Evolutionary conservation across 2,888 invertebrate species (phyloP).

Genomic region (Zaprionus obscuricornis): DNA sequence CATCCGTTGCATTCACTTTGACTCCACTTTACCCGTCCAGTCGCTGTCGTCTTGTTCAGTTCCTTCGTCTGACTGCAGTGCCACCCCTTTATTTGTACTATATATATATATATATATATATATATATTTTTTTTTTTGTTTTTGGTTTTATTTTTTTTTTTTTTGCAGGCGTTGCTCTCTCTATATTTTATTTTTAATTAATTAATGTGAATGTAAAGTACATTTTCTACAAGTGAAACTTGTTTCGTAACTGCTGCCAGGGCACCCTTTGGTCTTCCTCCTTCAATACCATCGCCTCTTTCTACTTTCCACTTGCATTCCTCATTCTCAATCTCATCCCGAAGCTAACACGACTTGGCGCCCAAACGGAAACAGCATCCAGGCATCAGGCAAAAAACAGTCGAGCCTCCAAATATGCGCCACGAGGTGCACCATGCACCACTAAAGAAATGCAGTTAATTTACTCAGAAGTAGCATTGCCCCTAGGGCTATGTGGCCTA

Average conservation of each 20-base stretch:
- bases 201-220: conserved; percentile 82
- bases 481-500: conserved; percentile 11
- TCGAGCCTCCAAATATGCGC: conserved; percentile 73
- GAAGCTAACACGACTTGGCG: conserved; percentile 34
- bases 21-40: conserved; percentile 3
- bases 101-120: conserved; percentile 13
- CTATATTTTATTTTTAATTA: conserved; percentile 81
- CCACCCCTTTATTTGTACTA: conserved; percentile 52
- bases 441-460: conserved; percentile 80
- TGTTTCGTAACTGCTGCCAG: conserved; percentile 68
- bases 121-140: conserved; percentile 3
- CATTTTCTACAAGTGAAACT: conserved; percentile 81
- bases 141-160: conserved; percentile 32
- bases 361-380: conserved; percentile 28
- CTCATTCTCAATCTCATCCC: neutral
- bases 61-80: conserved; percentile 56
- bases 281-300: neutral
- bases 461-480: conserved; percentile 76
- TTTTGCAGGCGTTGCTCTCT: conserved; percentile 44
- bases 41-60: conserved; percentile 50
- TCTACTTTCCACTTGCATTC: neutral
- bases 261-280: conserved; percentile 57
- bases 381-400: conserved; percentile 25
- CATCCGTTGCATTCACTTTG: conserved; percentile 76
- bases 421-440: conserved; percentile 50